phyloP scores from a whole-genome alignment of 2,797 vertebrate species.

The Harpagifer antarcticus region DNA sequence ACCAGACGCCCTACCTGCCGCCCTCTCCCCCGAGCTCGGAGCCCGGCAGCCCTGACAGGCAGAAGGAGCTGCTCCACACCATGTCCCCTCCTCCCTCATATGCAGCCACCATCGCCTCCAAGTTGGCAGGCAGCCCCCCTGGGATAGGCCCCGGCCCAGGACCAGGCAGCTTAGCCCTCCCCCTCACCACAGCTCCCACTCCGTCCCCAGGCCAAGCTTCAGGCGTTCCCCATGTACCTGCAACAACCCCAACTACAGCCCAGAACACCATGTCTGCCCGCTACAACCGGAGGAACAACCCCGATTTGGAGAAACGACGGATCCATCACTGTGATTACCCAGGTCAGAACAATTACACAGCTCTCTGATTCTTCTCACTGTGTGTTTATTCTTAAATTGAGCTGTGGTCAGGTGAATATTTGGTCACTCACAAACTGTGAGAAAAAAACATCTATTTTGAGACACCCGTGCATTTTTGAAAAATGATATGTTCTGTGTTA shows the following conservation, averaged over 20 bases:
- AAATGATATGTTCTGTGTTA: conserved; percentile 49
- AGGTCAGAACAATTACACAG: conserved; percentile 82
- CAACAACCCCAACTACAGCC: conserved; percentile 37
- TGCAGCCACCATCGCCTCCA: conserved; percentile 96
- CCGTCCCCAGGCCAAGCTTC: conserved; percentile 53
- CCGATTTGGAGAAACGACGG: conserved; percentile 96
- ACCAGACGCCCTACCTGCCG: conserved; percentile 92
- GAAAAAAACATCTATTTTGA: conserved; percentile 46
- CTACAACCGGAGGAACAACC: conserved; percentile 98
- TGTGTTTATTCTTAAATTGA: conserved; percentile 28
- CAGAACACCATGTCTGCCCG: conserved; percentile 86
- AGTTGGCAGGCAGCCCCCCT: conserved; percentile 84
- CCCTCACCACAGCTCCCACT: conserved; percentile 50
- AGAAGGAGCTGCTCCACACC: conserved; percentile 96
- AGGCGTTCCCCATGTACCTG: conserved; percentile 56
- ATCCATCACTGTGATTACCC: conserved; percentile 99
- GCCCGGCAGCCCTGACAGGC: conserved; percentile 96
- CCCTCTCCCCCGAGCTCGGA: conserved; percentile 97
- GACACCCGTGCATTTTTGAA: conserved; percentile 37
- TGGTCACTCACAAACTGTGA: conserved; percentile 35
- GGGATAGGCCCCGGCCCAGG: conserved; percentile 68
- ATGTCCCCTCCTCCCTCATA: conserved; percentile 97
- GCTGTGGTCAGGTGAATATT: conserved; percentile 48
- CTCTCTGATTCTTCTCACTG: conserved; percentile 1
- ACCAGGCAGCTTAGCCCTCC: conserved; percentile 54